Evolutionary conservation across 1,140 invertebrate genomes (phyloP), one percentile per base, ranked within the genome.

Genomic region (Dryas iulia): DNA sequence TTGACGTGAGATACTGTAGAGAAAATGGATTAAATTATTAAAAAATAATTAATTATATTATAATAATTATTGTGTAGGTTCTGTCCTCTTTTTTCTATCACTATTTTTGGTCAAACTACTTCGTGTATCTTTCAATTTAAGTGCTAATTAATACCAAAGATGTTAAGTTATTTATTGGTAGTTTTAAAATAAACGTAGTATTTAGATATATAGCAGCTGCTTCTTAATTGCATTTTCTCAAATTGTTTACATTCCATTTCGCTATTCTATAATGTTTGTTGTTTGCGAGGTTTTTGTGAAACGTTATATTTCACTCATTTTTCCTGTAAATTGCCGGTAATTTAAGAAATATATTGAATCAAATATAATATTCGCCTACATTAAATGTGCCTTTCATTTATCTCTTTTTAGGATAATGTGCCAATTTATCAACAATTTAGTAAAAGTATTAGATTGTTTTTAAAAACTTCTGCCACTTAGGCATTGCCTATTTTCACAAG

Each of bases 321-420:
- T 84, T 85, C 81, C 74, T 86, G 85, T 87, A 87, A 78, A 87
- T 85, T 81, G 82, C 80, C 82, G 84, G 77, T 84, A 81, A 78
- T 75, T 77, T 84, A 84, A 86, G 81, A 73, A 86, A 85, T 84
- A 82, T 86, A 89, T 86, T 85, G 79, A 83, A 86, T 82, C 76
- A 82, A 83, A 87, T 84, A 87, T 84, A 88, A 84, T 88, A 90
- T 87, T 89, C 85, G 84, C 86, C 86, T 87, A 77, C 81, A 84
- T 66, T 65, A 53, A 64, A 61, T 60, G 65, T 71, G 72, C 6
- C n/a, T 83, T 83, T 84, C 74, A 76, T 80, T 82, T 74, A 53
- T 26, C 18, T 60, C 14, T 30, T n/a, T 0, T 47, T 0, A 26
- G 7, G n/a, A 3, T 25, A 56, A 25, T 5, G 33, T 56, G 11